Evolutionary conservation across 1,140 invertebrate species (phyloP).

Genomic region (Drosophila teissieri): DNA sequence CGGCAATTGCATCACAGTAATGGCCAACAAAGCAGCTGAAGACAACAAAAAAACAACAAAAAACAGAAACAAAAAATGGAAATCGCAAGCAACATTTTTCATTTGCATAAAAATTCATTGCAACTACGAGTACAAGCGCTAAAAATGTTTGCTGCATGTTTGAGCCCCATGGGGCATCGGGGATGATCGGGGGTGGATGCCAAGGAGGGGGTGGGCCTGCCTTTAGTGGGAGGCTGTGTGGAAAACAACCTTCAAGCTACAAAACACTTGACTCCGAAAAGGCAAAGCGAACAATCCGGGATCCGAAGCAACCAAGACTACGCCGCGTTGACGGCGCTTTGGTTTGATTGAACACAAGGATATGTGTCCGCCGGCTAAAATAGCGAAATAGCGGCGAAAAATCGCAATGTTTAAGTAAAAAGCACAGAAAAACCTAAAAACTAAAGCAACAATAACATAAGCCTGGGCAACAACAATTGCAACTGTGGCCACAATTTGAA

Average conservation of each 20-base stretch:
- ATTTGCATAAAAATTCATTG: constrained; percentile 82
- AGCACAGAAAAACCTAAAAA: constrained; percentile 8
- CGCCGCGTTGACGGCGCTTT: constrained; percentile 74
- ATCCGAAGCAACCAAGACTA: constrained; percentile 12
- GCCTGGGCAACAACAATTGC: constrained; percentile 58
- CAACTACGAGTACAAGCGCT: constrained; percentile 80
- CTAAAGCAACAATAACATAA: constrained; percentile 60
- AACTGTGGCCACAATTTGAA: constrained; percentile 67
- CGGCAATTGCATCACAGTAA: constrained; percentile 83
- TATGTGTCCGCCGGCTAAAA: constrained; percentile 74
- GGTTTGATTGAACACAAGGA: constrained; percentile 84
- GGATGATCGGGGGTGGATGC: background rate
- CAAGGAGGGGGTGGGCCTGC: constrained; percentile 5
- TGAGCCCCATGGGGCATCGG: constrained; percentile 14
- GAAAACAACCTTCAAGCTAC: constrained; percentile 79
- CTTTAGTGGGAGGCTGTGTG: constrained; percentile 68
- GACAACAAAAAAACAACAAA: constrained; percentile 20
- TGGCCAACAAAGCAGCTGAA: constrained; percentile 53
- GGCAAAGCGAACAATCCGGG: constrained; percentile 21
- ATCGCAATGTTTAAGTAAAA: constrained; percentile 1
- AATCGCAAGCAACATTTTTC: constrained; percentile 83
- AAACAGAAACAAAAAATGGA: constrained; percentile 48
- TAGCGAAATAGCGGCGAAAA: constrained; percentile 24
- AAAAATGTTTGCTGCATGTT: constrained; percentile 80
- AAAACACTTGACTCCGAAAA: constrained; percentile 75